Evolutionary conservation across 1,140 invertebrate genomes (phyloP), one percentile per base, ranked within the genome.

Genomic region (Euglossa dilemma): DNA sequence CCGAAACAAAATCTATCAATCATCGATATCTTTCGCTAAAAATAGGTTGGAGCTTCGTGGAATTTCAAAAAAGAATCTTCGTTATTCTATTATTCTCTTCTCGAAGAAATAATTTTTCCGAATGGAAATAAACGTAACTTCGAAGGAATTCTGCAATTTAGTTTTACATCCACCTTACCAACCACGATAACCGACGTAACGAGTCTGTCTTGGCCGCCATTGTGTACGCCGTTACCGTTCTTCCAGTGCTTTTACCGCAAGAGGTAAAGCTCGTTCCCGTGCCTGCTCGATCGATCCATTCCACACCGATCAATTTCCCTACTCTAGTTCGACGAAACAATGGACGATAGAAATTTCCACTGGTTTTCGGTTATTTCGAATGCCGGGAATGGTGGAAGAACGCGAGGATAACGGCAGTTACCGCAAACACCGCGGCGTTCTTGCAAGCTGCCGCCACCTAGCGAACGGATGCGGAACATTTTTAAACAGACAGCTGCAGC

Each of bases 371-470:
- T 88, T 80, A 72, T 80, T 79, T 77, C 63, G 70, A 86, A 79
- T 81, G 16, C 50, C 45, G 6, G 71, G 78, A 88, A 84, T 77
- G 16, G 36, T 25, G 23, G 43, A 23, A 20, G 25, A 47, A 66
- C 20, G 47, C 11, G 25, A 16, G 43, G 59, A 45, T 64, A 80
- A 75, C 52, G 52, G 56, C 47, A 82, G 84, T 76, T 79, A 84
- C 59, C 75, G n/a, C 59, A 16, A 57, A 59, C 28, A 57, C 25
- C 8, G 61, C 43, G 77, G 18, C 47, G 63, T 59, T 59, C 63
- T 84, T 85, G 86, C 75, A 80, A 85, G 66, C 87, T 89, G 50
- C 61, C 71, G 90, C 90, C 90, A 91, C 81, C 90, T 91, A 59
- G 80, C 74, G 90, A 74, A 81, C 70, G 79, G 43, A 57, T 47